These are phyloP conservation scores for Megaptera novaeangliae DNA, from an alignment of 2,113 vertebrate species.

Conservation along the genomic window DNA sequence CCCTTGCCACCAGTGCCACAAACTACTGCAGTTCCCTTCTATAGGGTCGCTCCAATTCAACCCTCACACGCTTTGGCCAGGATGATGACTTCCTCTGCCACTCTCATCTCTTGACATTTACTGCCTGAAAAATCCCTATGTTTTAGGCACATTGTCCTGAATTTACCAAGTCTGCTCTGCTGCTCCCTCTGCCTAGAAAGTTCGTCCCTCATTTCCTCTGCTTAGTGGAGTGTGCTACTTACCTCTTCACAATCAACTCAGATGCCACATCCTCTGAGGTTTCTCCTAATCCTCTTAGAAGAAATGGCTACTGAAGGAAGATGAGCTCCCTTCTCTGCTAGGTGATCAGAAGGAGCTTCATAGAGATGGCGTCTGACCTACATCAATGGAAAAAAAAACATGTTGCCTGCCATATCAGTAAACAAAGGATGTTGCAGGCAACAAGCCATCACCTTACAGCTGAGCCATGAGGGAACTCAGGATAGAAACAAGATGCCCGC, in stretches of 20 bases:
- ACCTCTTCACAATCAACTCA: neutral
- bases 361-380: neutral
- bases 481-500: neutral
- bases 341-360: neutral
- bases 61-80: neutral
- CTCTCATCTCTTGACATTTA: neutral
- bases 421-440: neutral
- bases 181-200: neutral
- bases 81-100: neutral
- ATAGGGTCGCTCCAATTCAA: neutral
- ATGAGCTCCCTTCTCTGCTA: neutral
- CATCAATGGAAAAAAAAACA: neutral
- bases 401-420: neutral
- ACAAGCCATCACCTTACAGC: neutral
- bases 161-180: neutral
- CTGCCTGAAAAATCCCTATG: neutral
- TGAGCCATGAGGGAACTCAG: neutral
- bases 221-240: neutral
- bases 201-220: neutral
- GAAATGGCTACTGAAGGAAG: neutral
- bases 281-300: neutral
- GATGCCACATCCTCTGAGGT: neutral
- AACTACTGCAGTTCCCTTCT: neutral
- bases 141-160: neutral
- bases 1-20: neutral